A percentile compares a stretch with the other conserved stretches of the same genome.
These are phyloP conservation scores for Oreochromis mossambicus DNA, from an alignment of 2,797 vertebrate genomes.

Conservation along the genomic window DNA sequence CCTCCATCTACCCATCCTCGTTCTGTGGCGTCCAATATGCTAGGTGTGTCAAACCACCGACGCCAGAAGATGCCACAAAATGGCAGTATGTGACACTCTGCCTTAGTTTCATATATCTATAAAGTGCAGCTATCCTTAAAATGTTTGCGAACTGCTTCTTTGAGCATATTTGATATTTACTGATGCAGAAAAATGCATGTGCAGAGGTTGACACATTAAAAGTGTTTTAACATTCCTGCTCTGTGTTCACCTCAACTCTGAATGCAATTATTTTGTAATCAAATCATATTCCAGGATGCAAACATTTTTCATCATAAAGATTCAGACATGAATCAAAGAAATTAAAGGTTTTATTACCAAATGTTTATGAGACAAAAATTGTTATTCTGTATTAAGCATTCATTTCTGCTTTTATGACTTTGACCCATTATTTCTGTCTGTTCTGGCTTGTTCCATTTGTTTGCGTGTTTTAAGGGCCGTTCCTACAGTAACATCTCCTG, in stretches of 20 bases:
- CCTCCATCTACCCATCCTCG: background rate
- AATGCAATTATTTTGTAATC: background rate
- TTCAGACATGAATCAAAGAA: background rate
- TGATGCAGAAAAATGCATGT: background rate
- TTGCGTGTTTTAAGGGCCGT: background rate
- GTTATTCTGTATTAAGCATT: background rate
- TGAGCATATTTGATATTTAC: background rate
- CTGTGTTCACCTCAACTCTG: background rate
- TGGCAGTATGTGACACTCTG: background rate
- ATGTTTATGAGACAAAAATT: background rate
- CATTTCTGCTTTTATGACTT: background rate
- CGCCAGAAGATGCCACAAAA: background rate
- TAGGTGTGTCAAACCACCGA: background rate
- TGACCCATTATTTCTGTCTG: background rate
- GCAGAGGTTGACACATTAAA: background rate
- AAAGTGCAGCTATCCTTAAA: background rate
- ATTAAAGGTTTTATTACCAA: background rate
- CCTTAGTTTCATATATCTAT: background rate
- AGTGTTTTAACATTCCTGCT: background rate
- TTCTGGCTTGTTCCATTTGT: background rate
- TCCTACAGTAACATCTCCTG: conserved; percentile 4
- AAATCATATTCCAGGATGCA: background rate
- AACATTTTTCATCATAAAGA: background rate
- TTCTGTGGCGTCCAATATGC: background rate
- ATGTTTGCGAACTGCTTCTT: background rate